Percentiles rank a stretch among this genome's conserved stretches.
phyloP scores from a whole-genome alignment of 2,113 vertebrate species.

The Alligator sinensis region DNA sequence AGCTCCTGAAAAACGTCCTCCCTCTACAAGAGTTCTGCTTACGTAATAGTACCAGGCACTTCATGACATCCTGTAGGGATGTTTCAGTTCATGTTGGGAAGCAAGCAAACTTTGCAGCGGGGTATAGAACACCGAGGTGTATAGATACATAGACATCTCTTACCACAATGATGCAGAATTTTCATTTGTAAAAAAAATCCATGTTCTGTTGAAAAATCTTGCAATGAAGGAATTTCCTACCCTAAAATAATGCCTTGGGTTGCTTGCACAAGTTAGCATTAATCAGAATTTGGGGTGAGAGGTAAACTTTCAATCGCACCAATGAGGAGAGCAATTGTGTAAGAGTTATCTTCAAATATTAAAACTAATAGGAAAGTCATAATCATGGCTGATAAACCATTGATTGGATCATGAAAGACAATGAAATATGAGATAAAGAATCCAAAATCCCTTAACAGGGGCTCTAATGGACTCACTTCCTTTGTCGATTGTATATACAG shows the following conservation, averaged over 20 bases:
- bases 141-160: not conserved
- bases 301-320: not conserved
- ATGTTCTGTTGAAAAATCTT: not conserved
- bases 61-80: not conserved
- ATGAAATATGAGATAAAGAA: not conserved
- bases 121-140: not conserved
- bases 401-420: not conserved
- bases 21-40: not conserved
- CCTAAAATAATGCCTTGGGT: not conserved
- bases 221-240: too few species aligned
- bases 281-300: not conserved
- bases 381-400: not conserved
- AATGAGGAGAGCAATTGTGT: conserved; percentile 3
- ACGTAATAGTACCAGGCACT: not conserved
- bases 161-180: not conserved
- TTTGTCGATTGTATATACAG: not conserved
- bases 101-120: not conserved
- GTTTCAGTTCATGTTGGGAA: not conserved
- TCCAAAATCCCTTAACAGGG: not conserved
- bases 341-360: conserved; percentile 11
- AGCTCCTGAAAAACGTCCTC: not conserved
- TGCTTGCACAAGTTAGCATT: not conserved
- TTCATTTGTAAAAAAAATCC: not conserved
- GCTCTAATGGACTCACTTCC: not conserved
- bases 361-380: not conserved